phyloP scores from a whole-genome alignment of 2,113 vertebrate species.

The Geococcyx californianus region DNA sequence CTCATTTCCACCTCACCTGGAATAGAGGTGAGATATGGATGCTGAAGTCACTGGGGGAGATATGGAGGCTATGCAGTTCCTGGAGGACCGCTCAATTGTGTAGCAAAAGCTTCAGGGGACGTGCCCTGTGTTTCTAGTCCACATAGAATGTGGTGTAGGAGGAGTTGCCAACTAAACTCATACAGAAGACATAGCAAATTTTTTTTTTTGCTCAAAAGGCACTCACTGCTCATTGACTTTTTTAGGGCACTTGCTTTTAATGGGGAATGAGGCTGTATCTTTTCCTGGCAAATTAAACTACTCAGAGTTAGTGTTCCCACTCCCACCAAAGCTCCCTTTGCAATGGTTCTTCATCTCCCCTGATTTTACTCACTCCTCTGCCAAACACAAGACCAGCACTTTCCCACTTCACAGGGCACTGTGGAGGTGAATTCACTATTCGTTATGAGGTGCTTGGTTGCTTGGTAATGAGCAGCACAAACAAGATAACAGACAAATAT shows the following conservation, averaged over 20 bases:
- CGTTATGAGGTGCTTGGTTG: neutral
- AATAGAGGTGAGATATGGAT: neutral
- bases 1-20: neutral
- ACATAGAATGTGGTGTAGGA: neutral
- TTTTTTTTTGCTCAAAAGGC: neutral
- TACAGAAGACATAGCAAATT: neutral
- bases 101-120: neutral
- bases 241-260: neutral
- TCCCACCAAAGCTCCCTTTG: neutral
- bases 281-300: neutral
- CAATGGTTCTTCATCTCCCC: neutral
- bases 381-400: neutral
- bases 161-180: neutral
- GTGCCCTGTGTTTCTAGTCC: neutral
- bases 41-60: neutral
- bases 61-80: neutral
- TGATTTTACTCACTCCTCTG: neutral
- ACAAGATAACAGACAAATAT: neutral
- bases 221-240: neutral
- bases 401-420: neutral
- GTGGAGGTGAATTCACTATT: neutral
- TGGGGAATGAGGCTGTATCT: neutral
- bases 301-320: neutral
- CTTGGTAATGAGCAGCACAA: neutral
- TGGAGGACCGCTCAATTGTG: neutral